Evolutionary conservation across 2,888 invertebrate species (phyloP), one percentile per base, ranked within the genome.

Genomic region (Sesamia inferens): DNA sequence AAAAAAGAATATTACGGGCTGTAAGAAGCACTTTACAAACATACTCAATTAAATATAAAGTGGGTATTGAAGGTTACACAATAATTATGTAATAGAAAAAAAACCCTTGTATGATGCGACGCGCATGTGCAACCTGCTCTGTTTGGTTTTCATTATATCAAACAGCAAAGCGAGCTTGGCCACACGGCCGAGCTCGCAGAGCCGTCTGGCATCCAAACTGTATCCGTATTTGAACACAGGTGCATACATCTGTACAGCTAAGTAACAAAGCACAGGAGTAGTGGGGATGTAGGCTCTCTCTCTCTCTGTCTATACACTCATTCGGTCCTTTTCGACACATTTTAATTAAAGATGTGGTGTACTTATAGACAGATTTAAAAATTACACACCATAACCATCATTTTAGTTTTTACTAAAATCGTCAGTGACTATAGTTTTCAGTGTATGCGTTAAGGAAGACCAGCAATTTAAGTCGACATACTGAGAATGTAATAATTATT

Each of bases 81-180:
- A 8, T 2, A 4, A 22, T 2, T 13, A 22, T 24, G 1, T 44
- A 67, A 51, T 5, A 31, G 4, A 2, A 31, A 24, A 31, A 24
- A 5, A 7, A 11, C 2, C n/a, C n/a, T 51, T 39, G 3, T 4
- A 22, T 6, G 2, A 1, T 16, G 22, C 10, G 6, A 19, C 13
- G 8, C 8, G 5, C 13, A 8, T 11, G 16, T 22, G 2, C 11
- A 22, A n/a, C 13, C 10, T 16, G 7, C 14, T 6, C n/a, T 51
- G 5, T 13, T 6, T 10, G 8, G 14, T 55, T 47, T 42, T 1
- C 13, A 13, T n/a, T 42, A 51, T 63, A 68, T 76, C 13, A 64
- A 54, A 64, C 75, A 54, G 51, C 51, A 16, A 1, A 19, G 44
- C 39, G 76, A 76, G 76, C 76, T 76, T 76, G 68, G 76, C 76